Evolutionary conservation across 2,113 vertebrate species (phyloP).

Genomic region (Caranx melampygus): DNA sequence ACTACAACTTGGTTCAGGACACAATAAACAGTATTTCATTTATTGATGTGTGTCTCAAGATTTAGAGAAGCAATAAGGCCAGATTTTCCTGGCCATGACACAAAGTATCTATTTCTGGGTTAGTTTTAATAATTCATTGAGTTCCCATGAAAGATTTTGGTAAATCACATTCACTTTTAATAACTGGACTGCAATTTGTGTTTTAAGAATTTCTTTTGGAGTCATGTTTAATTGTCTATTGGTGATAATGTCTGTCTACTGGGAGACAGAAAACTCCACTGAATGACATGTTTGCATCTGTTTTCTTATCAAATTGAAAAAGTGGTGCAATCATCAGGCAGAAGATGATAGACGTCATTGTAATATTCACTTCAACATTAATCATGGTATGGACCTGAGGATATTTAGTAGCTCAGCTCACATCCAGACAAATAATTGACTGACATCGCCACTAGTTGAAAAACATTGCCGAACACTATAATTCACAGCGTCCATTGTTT

Average conservation of each 20-base stretch:
- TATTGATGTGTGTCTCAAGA: neutral
- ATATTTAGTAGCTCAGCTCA: neutral
- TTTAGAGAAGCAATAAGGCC: neutral
- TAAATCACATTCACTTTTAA: neutral
- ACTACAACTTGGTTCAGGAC: neutral
- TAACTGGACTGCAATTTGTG: neutral
- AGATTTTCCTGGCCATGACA: neutral
- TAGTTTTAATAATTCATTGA: neutral
- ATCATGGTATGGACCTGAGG: neutral
- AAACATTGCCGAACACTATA: no score
- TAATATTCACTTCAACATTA: constrained; percentile 6
- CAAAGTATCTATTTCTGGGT: neutral
- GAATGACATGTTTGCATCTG: neutral
- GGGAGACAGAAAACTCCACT: neutral
- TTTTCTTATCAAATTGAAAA: neutral
- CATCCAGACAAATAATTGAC: neutral
- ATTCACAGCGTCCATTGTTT: neutral
- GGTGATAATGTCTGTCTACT: neutral
- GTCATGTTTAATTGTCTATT: neutral
- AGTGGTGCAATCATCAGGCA: neutral
- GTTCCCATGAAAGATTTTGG: no score
- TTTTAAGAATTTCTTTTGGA: neutral
- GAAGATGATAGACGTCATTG: neutral
- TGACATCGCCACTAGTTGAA: no score
- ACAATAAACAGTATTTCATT: neutral